Base-by-base conservation (phyloP, 2,797 vertebrate species). In the Heterohyrax brucei region DNA sequence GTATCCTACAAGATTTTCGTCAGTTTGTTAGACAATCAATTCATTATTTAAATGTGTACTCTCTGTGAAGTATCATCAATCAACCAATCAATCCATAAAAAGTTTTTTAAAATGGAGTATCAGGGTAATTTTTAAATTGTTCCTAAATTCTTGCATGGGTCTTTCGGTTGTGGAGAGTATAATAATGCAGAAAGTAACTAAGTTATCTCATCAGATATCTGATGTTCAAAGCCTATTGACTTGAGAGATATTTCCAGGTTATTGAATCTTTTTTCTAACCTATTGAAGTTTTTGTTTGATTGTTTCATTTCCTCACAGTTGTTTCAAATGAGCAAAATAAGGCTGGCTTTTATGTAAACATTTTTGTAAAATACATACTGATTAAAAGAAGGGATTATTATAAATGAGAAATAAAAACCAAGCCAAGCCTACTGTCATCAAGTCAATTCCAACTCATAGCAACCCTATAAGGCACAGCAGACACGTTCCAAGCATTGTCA, bases 301-400 rank as follows among this genome's bases (percentile, higher is more conserved):
- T 62, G 18, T 66, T 85, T 8, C 46, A 19, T 62, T 76, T 88
- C 75, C 39, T 39, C 53, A 81, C 8, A 46, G 53, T 53, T 72
- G 28, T 56, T 84, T 94, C 44, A 80, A 13, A 75, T 76, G 21
- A 48, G 81, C 22, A 81, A 24, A 62, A 61, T 56, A 86, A 76
- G 21, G 14, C 13, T 82, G 75, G 77, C 44, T 91, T 83, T 87
- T 83, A 75, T 24, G 66, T 89, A 28, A 93, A 48, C 39, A 39
- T 28, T 13, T 93, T 56, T 39, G 68, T 80, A 93, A 80, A 59
- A 30, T 30, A 53, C 8, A 89, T 19, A 5, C 3, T 5, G 1
- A 70, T 56, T 70, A 62, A 76, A 72, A 68, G 6, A 50, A 93
- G 84, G 26, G 33, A 80, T 39, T 26, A 3, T 48, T 79, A 53